Percentiles rank a stretch among this genome's conserved stretches.
Conservation (phyloP, 2,888 invertebrate species). For the Anthophora plumipes region DNA sequence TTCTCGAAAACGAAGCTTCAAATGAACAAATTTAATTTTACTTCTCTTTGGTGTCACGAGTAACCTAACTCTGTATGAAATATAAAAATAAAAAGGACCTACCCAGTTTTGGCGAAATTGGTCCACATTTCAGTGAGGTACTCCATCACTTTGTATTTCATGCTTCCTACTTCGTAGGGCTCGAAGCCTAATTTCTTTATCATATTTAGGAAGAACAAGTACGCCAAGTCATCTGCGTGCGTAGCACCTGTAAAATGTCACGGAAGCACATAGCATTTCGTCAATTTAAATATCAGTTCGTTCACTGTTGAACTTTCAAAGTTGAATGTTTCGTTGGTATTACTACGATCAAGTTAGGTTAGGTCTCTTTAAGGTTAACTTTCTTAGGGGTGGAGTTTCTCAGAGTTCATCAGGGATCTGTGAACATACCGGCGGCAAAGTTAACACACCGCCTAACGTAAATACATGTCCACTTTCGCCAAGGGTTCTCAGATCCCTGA, state of each 20-base stretch:
- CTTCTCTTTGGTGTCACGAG: too few species aligned
- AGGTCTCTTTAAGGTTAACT: too few species aligned
- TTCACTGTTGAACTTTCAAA: not conserved
- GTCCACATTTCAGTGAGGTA: slow-evolving; percentile 80
- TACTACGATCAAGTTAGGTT: not conserved
- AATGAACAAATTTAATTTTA: too few species aligned
- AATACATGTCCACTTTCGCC: slow-evolving; percentile 61
- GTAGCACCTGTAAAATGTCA: slow-evolving; percentile 61
- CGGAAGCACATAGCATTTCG: not conserved
- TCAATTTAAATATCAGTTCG: not conserved
- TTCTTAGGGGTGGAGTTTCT: slow-evolving; percentile 32
- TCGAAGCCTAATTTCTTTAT: slow-evolving; percentile 53
- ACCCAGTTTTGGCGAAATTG: slow-evolving; percentile 82
- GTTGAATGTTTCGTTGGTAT: not conserved
- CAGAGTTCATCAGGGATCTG: not conserved
- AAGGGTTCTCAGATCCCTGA: not conserved
- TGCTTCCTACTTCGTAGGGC: slow-evolving; percentile 50
- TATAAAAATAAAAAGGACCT: slow-evolving; percentile 7
- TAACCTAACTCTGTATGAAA: too few species aligned
- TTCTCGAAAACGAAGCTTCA: too few species aligned
- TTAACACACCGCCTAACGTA: not conserved
- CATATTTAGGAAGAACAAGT: slow-evolving; percentile 72
- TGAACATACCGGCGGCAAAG: not conserved
- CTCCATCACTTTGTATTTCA: slow-evolving; percentile 70
- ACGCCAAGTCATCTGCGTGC: slow-evolving; percentile 77